Conservation (phyloP, 2,113 vertebrate species). For the Danio rerio region GRCz12tu NC_133181.1:49568001-49568500, state of each 20-base stretch:
- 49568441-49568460: slow-evolving; percentile 77
- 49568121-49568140: slow-evolving; percentile 89
- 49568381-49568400: slow-evolving; percentile 81
- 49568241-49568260: slow-evolving; percentile 80
- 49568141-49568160: slow-evolving; percentile 81
- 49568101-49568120: slow-evolving; percentile 98
- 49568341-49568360: slow-evolving; percentile 81
- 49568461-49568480: slow-evolving; percentile 79
- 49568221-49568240: slow-evolving; percentile 76
- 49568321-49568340: slow-evolving; percentile 76
- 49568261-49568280: slow-evolving; percentile 76
- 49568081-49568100: slow-evolving; percentile 99
- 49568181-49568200: slow-evolving; percentile 77
- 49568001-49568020: slow-evolving; percentile 83
- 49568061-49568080: slow-evolving; percentile 90
- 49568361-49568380: slow-evolving; percentile 80
- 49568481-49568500: slow-evolving; percentile 80
- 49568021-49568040: slow-evolving; percentile 97
- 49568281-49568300: slow-evolving; percentile 76
- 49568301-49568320: slow-evolving; percentile 77
- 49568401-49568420: slow-evolving; percentile 80
- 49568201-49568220: slow-evolving; percentile 78
- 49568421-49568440: slow-evolving; percentile 77
- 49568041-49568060: slow-evolving; percentile 97
- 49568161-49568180: slow-evolving; percentile 71